Base-by-base conservation (phyloP, 1,140 invertebrate genomes). In the Thrips palmi region DNA sequence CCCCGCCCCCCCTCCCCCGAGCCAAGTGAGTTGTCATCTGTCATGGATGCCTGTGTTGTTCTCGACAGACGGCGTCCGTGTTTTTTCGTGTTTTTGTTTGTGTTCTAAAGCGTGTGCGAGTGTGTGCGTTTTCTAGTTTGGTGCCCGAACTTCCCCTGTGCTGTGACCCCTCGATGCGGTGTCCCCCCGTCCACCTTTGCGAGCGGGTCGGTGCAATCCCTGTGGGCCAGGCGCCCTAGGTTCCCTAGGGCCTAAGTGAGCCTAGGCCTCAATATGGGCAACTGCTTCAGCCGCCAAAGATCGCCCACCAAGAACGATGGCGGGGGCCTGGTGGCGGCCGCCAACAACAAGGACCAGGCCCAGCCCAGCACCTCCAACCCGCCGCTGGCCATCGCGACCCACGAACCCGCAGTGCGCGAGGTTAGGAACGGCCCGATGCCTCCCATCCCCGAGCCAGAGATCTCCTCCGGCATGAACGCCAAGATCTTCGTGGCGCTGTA, bases 401-500 rank as follows among this genome's bases (percentile, higher is more conserved):
- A 46, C 20, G 46, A 50, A 12, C 37, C 43, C 40, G 42, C 28
- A 4, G 45, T 40, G 17, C 36, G 43, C 8, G 39, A 45, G n/a
- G 42, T 38, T 10, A 44, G 50, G 22, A 50, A 49, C 38, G 49
- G 45, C 7, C 49, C 49, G 20, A 51, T 50, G 39, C 49, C 49
- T 1, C 49, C 51, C 2, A 46, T 52, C n/a, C 50, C 50, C 2
- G 49, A 50, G 20, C 36, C 45, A 3, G 49, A 49, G 12, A 46
- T 34, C 23, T 37, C 43, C 29, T 45, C 40, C 8, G 45, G 32
- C 21, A 24, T 41, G 2, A 49, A 45, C 14, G 47, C 78, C 41
- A 80, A 83, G 60, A 82, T 96, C 52, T 97, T 96, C 63, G 86
- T 98, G 22, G 92, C 94, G 23, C 65, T 97, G 12, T 97, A 97